A percentile compares a stretch with the other conserved stretches of the same genome.
Evolutionary conservation across 2,797 vertebrate species (phyloP).

Genomic region (Danio kyathit): DNA sequence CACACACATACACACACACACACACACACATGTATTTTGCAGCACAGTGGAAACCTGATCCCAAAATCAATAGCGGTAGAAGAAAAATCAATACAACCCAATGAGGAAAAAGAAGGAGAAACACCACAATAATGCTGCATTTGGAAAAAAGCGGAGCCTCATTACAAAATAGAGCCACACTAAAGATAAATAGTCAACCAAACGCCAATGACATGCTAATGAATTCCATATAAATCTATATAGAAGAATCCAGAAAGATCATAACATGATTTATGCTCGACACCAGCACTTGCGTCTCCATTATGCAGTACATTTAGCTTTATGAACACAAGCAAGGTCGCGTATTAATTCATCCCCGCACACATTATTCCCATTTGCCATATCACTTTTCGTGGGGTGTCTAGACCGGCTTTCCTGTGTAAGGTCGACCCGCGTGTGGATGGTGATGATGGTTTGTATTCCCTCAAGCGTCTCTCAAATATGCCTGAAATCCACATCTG

Average conservation of each 20-base stretch:
- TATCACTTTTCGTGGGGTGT: conserved; percentile 21
- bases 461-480: conserved; percentile 23
- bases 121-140: conserved; percentile 51
- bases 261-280: conserved; percentile 17
- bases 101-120: conserved; percentile 48
- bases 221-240: conserved; percentile 32
- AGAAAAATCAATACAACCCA: conserved; percentile 59
- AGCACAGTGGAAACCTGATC: conserved; percentile 55
- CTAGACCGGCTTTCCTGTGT: conserved; percentile 38
- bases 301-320: conserved; percentile 37
- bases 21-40: conserved; percentile 19
- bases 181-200: conserved; percentile 23
- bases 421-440: conserved; percentile 18
- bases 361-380: conserved; percentile 30
- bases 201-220: conserved; percentile 12
- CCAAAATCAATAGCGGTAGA: conserved; percentile 56
- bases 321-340: conserved; percentile 15
- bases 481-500: conserved; percentile 35
- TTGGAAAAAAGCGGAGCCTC: conserved; percentile 52
- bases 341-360: conserved; percentile 17
- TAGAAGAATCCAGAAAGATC: conserved; percentile 5
- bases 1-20: conserved; percentile 33
- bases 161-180: conserved; percentile 48
- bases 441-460: conserved; percentile 31
- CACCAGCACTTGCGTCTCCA: conserved; percentile 10